Percentiles rank a stretch among this genome's conserved stretches.
Conservation (phyloP, 2,888 invertebrate genomes). For the Agriotes lineatus region DNA sequence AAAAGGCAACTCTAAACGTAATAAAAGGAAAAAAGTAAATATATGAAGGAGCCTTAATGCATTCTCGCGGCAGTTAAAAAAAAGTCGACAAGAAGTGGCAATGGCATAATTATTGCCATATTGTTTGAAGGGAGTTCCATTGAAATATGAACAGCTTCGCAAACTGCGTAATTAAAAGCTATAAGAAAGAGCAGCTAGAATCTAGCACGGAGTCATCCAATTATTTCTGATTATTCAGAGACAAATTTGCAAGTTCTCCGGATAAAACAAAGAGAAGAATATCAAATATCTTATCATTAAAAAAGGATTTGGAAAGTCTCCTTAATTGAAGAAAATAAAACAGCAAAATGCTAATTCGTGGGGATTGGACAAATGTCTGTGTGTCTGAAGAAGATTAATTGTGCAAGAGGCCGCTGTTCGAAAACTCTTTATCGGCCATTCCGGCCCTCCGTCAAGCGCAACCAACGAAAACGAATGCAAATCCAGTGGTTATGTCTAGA, state of each 20-base stretch:
- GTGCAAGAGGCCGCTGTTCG: conserved; percentile 14
- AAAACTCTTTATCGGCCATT: conserved; percentile 27
- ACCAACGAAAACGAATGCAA: conserved; percentile 30
- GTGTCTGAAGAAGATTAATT: conserved; percentile 30
- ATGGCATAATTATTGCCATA: not conserved
- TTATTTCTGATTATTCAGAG: conserved; percentile 16
- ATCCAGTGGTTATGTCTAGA: conserved; percentile 26
- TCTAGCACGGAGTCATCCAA: conserved; percentile 2
- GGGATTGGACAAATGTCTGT: conserved; percentile 11
- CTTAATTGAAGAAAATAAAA: conserved; percentile 17
- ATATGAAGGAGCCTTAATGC: not conserved
- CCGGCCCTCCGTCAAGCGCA: not conserved
- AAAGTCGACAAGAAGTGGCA: not conserved
- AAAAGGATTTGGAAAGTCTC: conserved; percentile 9
- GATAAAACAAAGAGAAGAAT: conserved; percentile 5
- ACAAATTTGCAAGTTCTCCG: conserved; percentile 5
- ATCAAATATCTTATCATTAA: conserved; percentile 17
- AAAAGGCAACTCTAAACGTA: too few relatives aligned
- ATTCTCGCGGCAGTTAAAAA: not conserved
- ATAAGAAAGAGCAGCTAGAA: not conserved
- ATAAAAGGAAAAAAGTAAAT: not conserved
- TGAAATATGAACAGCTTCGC: not conserved
- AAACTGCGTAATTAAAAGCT: conserved; percentile 3
- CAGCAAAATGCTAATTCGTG: conserved; percentile 13
- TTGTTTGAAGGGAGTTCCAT: not conserved